Base-by-base conservation (phyloP, 1,140 invertebrate genomes). In the Lepidurus couesii region DNA sequence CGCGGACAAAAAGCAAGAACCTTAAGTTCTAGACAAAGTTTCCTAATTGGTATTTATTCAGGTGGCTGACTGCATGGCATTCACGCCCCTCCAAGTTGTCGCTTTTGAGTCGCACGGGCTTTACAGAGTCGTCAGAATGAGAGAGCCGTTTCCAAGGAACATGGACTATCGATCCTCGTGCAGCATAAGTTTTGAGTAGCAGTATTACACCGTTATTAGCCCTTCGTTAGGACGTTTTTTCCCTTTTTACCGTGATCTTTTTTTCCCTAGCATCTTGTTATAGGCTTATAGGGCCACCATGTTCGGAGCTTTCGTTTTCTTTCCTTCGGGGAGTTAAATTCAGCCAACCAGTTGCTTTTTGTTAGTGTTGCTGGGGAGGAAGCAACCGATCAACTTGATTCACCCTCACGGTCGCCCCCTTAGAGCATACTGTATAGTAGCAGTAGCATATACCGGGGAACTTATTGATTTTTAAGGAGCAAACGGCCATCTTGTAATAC, bases 21-120 rank as follows among this genome's bases (percentile, higher is more conserved):
- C 34, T 34, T 34, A 34, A 34, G 34, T 34, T 34, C 34, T 34
- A 34, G 34, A 34, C 53, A 65, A 16, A 65, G 16, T 65, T 65
- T 65, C 13, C 53, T 65, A 65, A 65, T 65, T 65, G 53, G 53
- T 65, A 65, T 65, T 65, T 9, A 65, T 65, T 65, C 53, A 65
- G 53, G 53, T 65, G 53, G 53, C 13, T 13, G 53, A 65, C 16
- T n/a, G 21, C 53, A 16, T 7, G 21, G 53, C 53, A 65, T 65
- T 65, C 9, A 65, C 53, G 53, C 53, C 53, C n/a, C 4, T 65
- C 8, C 8, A 65, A 65, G 53, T 65, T 65, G 53, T 65, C 53
- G 53, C 53, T n/a, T 65, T 13, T 21, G 2, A 34, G 2, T 34
- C 34, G 34, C 34, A 34, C 2, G 34, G 34, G 34, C 4, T 0